phyloP scores from a whole-genome alignment of 1,140 invertebrate genomes.

The Eriosoma lanigerum region DNA sequence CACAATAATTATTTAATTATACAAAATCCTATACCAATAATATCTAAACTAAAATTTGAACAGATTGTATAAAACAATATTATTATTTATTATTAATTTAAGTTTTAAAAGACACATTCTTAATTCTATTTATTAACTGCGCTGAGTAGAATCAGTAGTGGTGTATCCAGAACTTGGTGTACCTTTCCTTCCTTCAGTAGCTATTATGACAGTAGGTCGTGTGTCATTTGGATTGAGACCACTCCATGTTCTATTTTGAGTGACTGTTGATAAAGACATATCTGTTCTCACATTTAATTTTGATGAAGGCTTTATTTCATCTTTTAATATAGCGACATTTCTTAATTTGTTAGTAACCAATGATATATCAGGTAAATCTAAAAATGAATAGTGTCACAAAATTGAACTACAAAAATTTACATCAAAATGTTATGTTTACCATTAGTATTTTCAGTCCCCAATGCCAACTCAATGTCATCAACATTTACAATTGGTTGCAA shows the following conservation, averaged over 20 bases:
- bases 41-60: background rate
- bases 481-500: constrained; percentile 88
- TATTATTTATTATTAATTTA: background rate
- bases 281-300: constrained; percentile 55
- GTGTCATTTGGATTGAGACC: constrained; percentile 74
- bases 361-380: constrained; percentile 46
- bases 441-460: constrained; percentile 56
- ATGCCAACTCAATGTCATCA: constrained; percentile 87
- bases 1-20: background rate
- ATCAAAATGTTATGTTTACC: background rate
- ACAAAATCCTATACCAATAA: constrained; percentile 1
- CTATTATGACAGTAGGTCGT: constrained; percentile 64
- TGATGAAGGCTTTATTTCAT: constrained; percentile 50
- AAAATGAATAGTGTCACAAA: background rate
- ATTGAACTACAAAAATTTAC: background rate
- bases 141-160: background rate
- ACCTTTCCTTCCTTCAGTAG: constrained; percentile 67
- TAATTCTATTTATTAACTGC: background rate
- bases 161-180: constrained; percentile 59
- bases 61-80: background rate
- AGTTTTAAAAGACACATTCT: background rate
- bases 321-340: background rate
- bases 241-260: constrained; percentile 64
- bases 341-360: constrained; percentile 51
- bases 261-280: constrained; percentile 58